Evolutionary conservation across 2,888 invertebrate species (phyloP), one percentile per base, ranked within the genome.

Genomic region (Calameuta filiformis): DNA sequence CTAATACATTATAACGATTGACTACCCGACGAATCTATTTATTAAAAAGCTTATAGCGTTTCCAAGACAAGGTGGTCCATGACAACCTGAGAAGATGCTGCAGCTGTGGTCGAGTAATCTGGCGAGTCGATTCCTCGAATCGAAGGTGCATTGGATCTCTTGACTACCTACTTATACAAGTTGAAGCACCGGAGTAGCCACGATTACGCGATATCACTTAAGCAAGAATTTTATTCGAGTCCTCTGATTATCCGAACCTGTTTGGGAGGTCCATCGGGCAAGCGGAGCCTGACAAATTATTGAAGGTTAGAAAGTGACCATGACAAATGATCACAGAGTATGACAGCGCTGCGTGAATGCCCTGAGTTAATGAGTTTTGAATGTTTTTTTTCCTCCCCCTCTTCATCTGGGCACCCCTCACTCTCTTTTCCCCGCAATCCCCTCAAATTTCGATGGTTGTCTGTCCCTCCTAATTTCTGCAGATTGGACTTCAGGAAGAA

Each of bases 341-440:
- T 56, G 56, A 56, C 56, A 56, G 56, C 23, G 75, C 75, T 76
- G 79, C 80, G 79, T 80, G 78, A 82, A 81, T 81, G 81, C 81
- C 77, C 79, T 81, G 75, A 35, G 77, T 81, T 83, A 83, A 83
- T 83, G 83, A 83, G 80, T 83, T 83, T 83, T 79, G 81, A 79
- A 80, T 84, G 81, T 80, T 85, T 80, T 85, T 82, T 77, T 80
- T 15, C 78, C 79, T 35, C 34, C 75, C 56, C 40, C 31, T 37
- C 35, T 37, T 68, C 68, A 23, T 75, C n/a, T 35, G 35, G 3
- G 0, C 69, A 12, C 2, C 74, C 75, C 74, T 69, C 56, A 34
- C 30, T 56, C 75, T 76, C 30, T 33, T n/a, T 77, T 23, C 6
- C 56, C 23, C 23, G 23, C 23, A 1, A 6, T 23, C 23, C 56